phyloP scores from a whole-genome alignment of 2,113 vertebrate species.

The Tyrannus savana region DNA sequence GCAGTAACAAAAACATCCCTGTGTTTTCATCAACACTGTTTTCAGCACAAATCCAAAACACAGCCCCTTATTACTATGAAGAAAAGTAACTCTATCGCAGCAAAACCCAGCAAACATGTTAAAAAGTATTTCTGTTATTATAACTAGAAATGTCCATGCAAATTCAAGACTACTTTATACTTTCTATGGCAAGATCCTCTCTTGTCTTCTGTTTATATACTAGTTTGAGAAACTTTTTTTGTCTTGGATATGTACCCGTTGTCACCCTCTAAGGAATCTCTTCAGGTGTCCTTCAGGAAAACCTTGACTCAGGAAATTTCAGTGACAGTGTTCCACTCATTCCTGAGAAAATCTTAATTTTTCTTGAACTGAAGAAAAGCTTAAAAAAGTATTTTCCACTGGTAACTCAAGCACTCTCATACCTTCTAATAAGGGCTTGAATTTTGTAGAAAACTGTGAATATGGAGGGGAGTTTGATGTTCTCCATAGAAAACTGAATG shows the following conservation, averaged over 20 bases:
- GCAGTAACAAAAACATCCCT: background rate
- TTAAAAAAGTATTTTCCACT: background rate
- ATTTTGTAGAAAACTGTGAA: background rate
- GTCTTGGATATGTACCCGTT: background rate
- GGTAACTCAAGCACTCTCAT: background rate
- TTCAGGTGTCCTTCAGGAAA: background rate
- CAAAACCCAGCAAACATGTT: background rate
- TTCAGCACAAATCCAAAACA: background rate
- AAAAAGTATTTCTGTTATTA: background rate
- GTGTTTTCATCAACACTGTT: background rate
- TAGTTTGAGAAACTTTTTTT: background rate
- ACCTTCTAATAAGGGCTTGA: background rate
- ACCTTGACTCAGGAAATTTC: background rate
- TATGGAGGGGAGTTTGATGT: background rate
- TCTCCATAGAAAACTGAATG: background rate
- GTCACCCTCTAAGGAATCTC: background rate
- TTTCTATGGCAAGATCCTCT: background rate
- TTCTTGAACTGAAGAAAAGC: background rate
- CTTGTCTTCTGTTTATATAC: background rate
- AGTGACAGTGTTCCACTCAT: background rate
- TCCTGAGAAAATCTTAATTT: background rate
- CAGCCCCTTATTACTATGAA: background rate
- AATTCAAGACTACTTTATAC: background rate
- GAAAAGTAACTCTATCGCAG: background rate
- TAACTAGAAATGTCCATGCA: background rate